A percentile compares a stretch with the other conserved stretches of the same genome.
These are phyloP conservation scores for Mesoligia furuncula DNA, from an alignment of 2,888 invertebrate species.

Conservation along the genomic window DNA sequence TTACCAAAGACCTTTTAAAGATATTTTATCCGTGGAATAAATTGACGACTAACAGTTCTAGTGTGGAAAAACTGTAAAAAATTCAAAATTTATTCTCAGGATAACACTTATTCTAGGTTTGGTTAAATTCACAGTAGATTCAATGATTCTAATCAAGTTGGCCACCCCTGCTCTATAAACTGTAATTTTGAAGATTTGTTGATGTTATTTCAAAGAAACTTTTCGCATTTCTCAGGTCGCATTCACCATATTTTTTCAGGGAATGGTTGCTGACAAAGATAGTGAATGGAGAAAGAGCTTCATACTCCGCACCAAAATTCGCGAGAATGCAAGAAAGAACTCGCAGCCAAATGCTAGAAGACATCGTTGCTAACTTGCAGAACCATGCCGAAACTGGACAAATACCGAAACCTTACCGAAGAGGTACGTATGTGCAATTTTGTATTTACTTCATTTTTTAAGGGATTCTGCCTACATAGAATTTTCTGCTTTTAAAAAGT, in stretches of 20 bases:
- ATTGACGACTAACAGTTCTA: too few species aligned
- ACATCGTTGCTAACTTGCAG: conserved; percentile 97
- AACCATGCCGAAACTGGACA: conserved; percentile 98
- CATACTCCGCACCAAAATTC: conserved; percentile 98
- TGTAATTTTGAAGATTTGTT: conserved; percentile 9
- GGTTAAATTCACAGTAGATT: too few species aligned
- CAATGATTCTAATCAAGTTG: too few species aligned
- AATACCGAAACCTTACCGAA: conserved; percentile 98
- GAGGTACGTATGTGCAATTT: conserved; percentile 86
- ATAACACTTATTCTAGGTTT: too few species aligned
- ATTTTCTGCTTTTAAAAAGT: neutral
- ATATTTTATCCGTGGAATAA: too few species aligned
- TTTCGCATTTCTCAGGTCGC: conserved; percentile 29
- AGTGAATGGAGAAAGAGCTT: conserved; percentile 97
- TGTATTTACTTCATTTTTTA: neutral
- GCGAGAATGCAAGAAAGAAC: conserved; percentile 98
- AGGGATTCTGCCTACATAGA: neutral
- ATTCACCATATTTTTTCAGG: conserved; percentile 74
- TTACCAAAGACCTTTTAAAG: too few species aligned
- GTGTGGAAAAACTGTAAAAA: too few species aligned
- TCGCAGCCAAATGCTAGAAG: conserved; percentile 97
- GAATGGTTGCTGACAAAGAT: conserved; percentile 98
- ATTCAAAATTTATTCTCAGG: too few species aligned
- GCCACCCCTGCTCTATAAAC: neutral
- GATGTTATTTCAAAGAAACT: conserved; percentile 29